A percentile compares a stretch with the other conserved stretches of the same genome.
These are phyloP conservation scores for Dilophus febrilis DNA, from an alignment of 2,888 invertebrate species.

Conservation along the genomic window DNA sequence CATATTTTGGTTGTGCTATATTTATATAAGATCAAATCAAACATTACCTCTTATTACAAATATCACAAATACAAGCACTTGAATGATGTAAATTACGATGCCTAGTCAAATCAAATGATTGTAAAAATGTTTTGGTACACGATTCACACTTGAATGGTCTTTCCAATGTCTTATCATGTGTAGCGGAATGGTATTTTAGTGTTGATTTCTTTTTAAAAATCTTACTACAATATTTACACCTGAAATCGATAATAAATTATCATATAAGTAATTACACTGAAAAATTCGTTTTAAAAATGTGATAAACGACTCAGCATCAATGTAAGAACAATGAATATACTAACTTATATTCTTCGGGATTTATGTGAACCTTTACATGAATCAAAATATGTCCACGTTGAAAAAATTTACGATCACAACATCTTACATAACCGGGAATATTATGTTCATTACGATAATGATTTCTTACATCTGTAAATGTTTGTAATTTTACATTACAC, in stretches of 20 bases:
- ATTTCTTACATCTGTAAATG: conserved; percentile 21
- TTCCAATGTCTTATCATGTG: too few species aligned
- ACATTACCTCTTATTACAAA: conserved; percentile 21
- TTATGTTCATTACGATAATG: conserved; percentile 24
- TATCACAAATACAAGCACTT: conserved; percentile 18
- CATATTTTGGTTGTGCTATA: too few species aligned
- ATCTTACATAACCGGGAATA: conserved; percentile 21
- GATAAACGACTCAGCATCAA: too few species aligned
- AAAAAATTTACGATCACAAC: conserved; percentile 26
- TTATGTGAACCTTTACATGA: conserved; percentile 24
- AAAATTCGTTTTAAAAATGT: too few species aligned
- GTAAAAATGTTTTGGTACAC: conserved; percentile 25
- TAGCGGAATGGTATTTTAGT: conserved; percentile 19
- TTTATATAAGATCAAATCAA: too few species aligned
- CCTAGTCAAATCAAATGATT: conserved; percentile 24
- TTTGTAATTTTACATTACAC: conserved; percentile 17
- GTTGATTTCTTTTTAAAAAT: conserved; percentile 25
- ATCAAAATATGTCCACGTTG: conserved; percentile 24
- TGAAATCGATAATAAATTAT: too few species aligned
- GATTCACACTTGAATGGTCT: conserved; percentile 17
- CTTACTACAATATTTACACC: conserved; percentile 24
- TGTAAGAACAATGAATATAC: too few species aligned
- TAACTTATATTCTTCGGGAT: conserved; percentile 29
- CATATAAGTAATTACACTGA: too few species aligned
- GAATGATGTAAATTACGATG: conserved; percentile 23